Evolutionary conservation across 92 coral and sea anemone species (phyloP), one percentile per base, ranked within the genome.

Genomic region (Isaurus tuberculatus): DNA sequence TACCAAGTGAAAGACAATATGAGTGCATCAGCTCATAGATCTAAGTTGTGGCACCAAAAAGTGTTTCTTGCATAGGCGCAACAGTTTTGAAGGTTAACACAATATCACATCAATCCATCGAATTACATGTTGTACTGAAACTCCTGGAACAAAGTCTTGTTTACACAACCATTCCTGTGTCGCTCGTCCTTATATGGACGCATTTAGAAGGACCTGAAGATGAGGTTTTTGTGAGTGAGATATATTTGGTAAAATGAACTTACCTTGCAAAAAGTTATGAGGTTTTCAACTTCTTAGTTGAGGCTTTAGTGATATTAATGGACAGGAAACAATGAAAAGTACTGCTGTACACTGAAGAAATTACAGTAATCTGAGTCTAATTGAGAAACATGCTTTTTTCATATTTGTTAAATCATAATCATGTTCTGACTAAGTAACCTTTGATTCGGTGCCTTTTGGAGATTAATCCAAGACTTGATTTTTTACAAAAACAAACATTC

Each of bases 381-480:
- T 32, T 65, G 8, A 2, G 71, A 34, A 34, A 34, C 16, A 34
- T 34, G 7, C 8, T 37, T n/a, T 34, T 69, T 6, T 13, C 48
- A 34, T 69, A 43, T 16, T 10, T 69, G 11, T 33, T 16, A 30
- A 32, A 2, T 65, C 37, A 28, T 63, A 15, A 11, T 34, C 25
- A 16, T 17, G 31, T 0, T 67, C 32, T 14, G 16, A 1, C 51
- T 19, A 19, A 20, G 28, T n/a, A 30, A 37, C n/a, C 37, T 67
- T 69, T n/a, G 29, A 34, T n/a, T n/a, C n/a, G 33, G 14, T 31
- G 49, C 5, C 75, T 71, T 10, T 14, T 11, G 20, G 17, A 44
- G 36, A 7, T 44, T 72, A 55, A 72, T 23, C 58, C 58, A 43
- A 13, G 26, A 44, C 78, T 48, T 72, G 78, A 72, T 72, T 72